Percentiles rank a stretch among this genome's conserved stretches.
Evolutionary conservation across 2,888 invertebrate species (phyloP).

Genomic region (Drosophila macrospina): DNA sequence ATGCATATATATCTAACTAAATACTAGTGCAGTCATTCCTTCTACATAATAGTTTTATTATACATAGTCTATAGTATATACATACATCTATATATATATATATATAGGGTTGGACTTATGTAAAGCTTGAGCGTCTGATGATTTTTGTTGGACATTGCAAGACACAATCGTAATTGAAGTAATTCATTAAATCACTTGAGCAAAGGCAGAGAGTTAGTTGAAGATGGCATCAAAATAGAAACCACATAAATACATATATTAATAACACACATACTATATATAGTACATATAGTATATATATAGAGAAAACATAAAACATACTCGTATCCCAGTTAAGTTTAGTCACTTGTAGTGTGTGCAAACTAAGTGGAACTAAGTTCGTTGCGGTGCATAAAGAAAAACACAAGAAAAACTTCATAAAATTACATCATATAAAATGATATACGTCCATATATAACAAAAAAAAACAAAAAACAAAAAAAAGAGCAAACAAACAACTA

Average conservation of each 20-base stretch:
- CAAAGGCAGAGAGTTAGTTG: constrained; percentile 35
- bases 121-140: constrained; percentile 78
- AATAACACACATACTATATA: constrained; percentile 32
- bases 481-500: constrained; percentile 50
- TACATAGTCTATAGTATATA: constrained; percentile 45
- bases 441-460: constrained; percentile 72
- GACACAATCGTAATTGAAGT: constrained; percentile 76
- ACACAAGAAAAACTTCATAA: constrained; percentile 37
- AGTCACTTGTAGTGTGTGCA: constrained; percentile 64
- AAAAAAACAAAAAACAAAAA: constrained; percentile 36
- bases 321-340: constrained; percentile 70
- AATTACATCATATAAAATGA: constrained; percentile 62
- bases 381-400: constrained; percentile 48
- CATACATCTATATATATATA: constrained; percentile 53
- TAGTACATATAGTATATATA: constrained; percentile 44
- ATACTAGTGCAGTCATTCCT: constrained; percentile 74
- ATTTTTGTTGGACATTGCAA: constrained; percentile 80
- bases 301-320: constrained; percentile 33
- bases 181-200: constrained; percentile 37
- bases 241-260: constrained; percentile 29
- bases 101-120: constrained; percentile 69
- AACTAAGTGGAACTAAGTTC: constrained; percentile 73
- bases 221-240: constrained; percentile 33
- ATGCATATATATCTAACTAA: constrained; percentile 41
- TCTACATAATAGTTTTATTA: constrained; percentile 63